phyloP scores from a whole-genome alignment of 2,113 vertebrate genomes.

The Notothenia rossii region DNA sequence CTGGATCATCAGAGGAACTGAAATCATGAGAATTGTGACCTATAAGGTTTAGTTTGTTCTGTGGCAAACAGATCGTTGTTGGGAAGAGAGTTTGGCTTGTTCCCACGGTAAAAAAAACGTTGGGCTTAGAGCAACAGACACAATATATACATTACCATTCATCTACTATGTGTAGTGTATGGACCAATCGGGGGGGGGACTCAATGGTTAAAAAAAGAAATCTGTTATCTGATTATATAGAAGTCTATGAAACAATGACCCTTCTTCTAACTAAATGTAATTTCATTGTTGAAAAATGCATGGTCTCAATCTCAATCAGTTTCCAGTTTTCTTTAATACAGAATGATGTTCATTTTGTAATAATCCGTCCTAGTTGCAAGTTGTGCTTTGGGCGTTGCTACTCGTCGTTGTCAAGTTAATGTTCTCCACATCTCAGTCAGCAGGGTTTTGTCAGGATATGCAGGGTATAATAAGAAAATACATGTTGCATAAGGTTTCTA shows the following conservation, averaged over 20 bases:
- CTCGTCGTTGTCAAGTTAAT: background rate
- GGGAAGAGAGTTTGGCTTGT: conserved; percentile 16
- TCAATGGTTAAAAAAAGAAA: too few species aligned
- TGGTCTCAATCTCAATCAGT: too few species aligned
- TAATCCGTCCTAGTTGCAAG: too few species aligned
- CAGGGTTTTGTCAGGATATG: conserved; percentile 41
- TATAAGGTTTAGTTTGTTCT: conserved; percentile 36
- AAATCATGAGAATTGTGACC: conserved; percentile 40
- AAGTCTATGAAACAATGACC: too few species aligned
- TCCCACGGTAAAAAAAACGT: conserved; percentile 3
- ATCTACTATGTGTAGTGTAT: too few species aligned
- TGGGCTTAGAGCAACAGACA: background rate
- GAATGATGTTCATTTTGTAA: too few species aligned
- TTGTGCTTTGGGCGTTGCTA: too few species aligned
- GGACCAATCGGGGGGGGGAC: too few species aligned
- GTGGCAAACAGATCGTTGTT: conserved; percentile 7
- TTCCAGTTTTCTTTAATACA: too few species aligned
- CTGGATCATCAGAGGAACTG: conserved; percentile 31
- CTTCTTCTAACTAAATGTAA: too few species aligned
- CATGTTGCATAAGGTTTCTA: conserved; percentile 49
- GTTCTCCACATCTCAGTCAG: conserved; percentile 27
- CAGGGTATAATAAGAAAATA: conserved; percentile 49
- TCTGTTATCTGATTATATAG: too few species aligned
- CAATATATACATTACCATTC: background rate
- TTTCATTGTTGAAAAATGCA: too few species aligned